Base-by-base conservation (phyloP, 2,888 invertebrate species). In the Andrena chrysosceles region DNA sequence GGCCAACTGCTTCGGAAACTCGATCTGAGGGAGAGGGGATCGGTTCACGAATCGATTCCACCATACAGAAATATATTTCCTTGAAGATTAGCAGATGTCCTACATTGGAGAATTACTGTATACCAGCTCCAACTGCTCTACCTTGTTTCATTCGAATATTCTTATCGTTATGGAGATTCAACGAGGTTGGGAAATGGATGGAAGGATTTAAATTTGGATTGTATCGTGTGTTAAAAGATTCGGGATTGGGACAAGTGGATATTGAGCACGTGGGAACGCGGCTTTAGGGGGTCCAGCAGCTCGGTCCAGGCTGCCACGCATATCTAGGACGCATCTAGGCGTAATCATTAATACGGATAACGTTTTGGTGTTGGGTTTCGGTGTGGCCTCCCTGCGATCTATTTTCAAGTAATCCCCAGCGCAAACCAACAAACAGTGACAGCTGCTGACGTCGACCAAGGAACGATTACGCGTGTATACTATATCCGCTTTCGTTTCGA, bases 351-450 rank as follows among this genome's bases (percentile, higher is more conserved):
- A 93, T 93, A 90, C 89, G 91, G 91, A 92, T 93, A 92, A 92
- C 83, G 77, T 79, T 23, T 66, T 81, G 86, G 91, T 89, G 91
- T 92, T 91, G 87, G 89, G 88, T 91, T 91, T 89, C 87, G 84
- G 83, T 52, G 70, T 83, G 90, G 79, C 81, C 82, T 85, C 87
- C 87, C 89, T 80, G 82, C 85, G 88, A 91, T 91, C 91, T 92
- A 92, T 92, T 93, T 92, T 91, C 91, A 89, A 91, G 90, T 93
- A 93, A 93, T 93, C 92, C 92, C 90, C 84, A 81, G 80, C 85
- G 90, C 91, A 91, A 92, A 92, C 91, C 93, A 93, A 93, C 93
- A 93, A 93, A 92, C 90, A 93, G 89, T 90, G 90, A 91, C 93
- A 93, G 93, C 93, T 93, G 93, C 90, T 92, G 90, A 92, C 89